Base-by-base conservation (phyloP, 2,888 invertebrate species). In the Drosophila infuscata region DNA sequence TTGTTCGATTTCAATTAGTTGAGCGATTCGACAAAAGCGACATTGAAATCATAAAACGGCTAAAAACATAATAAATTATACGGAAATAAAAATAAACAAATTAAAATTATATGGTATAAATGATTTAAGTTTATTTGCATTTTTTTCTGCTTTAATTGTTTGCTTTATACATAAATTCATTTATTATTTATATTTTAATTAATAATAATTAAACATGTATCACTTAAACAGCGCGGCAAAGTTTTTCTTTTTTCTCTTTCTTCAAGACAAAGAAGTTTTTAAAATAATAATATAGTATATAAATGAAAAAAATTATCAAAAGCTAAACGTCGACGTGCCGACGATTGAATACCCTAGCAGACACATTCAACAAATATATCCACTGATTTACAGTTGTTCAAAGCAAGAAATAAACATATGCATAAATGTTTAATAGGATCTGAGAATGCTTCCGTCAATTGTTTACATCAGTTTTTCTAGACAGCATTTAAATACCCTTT, bases 141-240 rank as follows among this genome's bases (percentile, higher is more conserved):
- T 56, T 67, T 59, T 59, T 61, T 67, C 36, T 66, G 33, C 61
- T 71, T 56, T 70, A 56, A 51, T 36, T 36, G 52, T 59, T 83
- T 69, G 64, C 71, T 84, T 76, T 86, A 82, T 83, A 89, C 83
- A 88, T 89, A 89, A 85, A 87, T 87, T 84, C 87, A 88, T 82
- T 87, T 81, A 81, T 78, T 80, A 72, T 61, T 83, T 74, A 70
- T 82, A 74, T 65, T 58, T 51, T 66, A 71, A 73, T 68, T 68
- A 81, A 61, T 65, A 62, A 62, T 79, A 57, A 78, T 74, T 74
- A 80, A 77, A 79, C 85, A 76, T 79, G 70, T 83, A 86, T 82
- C 85, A 86, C 82, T 84, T 82, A 87, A 88, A 87, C 84, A 84
- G 88, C 81, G 81, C 76, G 74, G 83, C 82, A 70, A 81, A 79